Conservation (phyloP, 2,888 invertebrate species). For the Netelia melanura region DNA sequence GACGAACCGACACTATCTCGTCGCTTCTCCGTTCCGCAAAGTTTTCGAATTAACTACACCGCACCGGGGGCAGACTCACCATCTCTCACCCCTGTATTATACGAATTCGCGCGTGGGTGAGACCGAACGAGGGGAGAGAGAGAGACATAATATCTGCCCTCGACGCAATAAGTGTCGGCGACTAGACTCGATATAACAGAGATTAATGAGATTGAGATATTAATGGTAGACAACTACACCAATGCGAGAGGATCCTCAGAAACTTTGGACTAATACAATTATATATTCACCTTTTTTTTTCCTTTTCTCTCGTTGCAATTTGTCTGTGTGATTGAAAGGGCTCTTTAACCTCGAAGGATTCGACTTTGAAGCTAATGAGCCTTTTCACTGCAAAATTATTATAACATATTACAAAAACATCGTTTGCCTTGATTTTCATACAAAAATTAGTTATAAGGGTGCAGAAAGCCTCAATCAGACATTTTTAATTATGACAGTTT, state of each 20-base stretch:
- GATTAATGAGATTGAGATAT: constrained; percentile 66
- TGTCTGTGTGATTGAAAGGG: too few species aligned
- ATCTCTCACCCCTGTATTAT: constrained; percentile 2
- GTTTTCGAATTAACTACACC: constrained; percentile 79
- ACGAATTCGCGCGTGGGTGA: neutral
- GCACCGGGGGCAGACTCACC: constrained; percentile 47
- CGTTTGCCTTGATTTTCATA: too few species aligned
- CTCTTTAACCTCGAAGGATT: too few species aligned
- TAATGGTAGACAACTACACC: constrained; percentile 49
- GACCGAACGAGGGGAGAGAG: constrained; percentile 11
- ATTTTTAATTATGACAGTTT: too few species aligned
- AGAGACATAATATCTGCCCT: constrained; percentile 53
- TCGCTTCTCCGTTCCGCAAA: constrained; percentile 65
- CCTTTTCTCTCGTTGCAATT: too few species aligned
- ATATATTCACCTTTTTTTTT: too few species aligned
- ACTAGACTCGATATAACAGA: constrained; percentile 57
- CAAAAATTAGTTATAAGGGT: too few species aligned
- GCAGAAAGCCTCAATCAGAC: too few species aligned
- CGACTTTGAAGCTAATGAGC: too few species aligned
- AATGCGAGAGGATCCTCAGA: constrained; percentile 7
- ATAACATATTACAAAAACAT: too few species aligned
- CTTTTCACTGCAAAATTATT: too few species aligned
- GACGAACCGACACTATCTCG: constrained; percentile 58
- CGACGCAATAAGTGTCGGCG: constrained; percentile 55
- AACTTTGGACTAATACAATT: too few species aligned